These are phyloP conservation scores for Pterois miles DNA, from an alignment of 2,797 vertebrate genomes.

Conservation along the genomic window DNA sequence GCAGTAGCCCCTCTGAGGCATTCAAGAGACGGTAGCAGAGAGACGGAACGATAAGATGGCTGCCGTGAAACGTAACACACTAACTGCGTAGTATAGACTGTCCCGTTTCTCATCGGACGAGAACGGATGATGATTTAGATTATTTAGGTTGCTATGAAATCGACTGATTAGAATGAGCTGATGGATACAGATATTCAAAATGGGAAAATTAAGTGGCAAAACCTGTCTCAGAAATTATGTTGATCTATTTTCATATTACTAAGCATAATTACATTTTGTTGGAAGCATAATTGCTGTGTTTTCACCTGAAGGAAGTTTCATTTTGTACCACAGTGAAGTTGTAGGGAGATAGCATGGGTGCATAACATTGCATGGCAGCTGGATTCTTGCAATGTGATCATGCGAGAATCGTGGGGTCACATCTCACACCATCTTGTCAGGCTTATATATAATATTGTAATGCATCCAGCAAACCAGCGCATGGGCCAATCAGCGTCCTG, in stretches of 20 bases:
- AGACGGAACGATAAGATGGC: background rate
- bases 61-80: background rate
- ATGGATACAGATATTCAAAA: background rate
- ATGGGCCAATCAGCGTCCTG: too few species aligned
- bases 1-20: constrained; percentile 1
- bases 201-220: background rate
- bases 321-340: background rate
- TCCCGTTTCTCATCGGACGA: background rate
- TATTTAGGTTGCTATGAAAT: too few species aligned
- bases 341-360: too few species aligned
- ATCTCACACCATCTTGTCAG: too few species aligned
- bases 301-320: background rate
- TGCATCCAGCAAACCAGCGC: too few species aligned
- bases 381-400: too few species aligned
- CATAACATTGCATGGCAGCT: too few species aligned
- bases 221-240: background rate
- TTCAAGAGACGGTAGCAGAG: background rate
- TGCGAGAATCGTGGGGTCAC: too few species aligned
- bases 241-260: background rate
- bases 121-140: too few species aligned
- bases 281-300: background rate
- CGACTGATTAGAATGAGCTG: background rate
- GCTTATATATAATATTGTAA: too few species aligned
- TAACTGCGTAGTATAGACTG: background rate
- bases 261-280: background rate